Evolutionary conservation across 2,888 invertebrate species (phyloP), one percentile per base, ranked within the genome.

Genomic region (Tipula vernalis): DNA sequence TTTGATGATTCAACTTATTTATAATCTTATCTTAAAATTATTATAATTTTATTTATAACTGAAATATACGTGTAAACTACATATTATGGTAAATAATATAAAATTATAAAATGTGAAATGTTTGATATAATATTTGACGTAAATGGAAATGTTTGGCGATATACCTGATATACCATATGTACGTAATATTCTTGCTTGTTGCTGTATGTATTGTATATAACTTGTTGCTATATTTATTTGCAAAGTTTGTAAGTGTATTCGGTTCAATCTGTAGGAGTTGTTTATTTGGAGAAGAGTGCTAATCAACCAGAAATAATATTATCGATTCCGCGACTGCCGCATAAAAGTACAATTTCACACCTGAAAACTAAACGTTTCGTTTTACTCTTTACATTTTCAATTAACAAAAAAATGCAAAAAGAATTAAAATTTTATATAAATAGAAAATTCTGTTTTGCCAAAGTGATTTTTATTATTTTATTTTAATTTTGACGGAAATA

Each of bases 381-480:
- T 18, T 57, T 57, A 57, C 15, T 57, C 57, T 57, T 57, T 71
- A 71, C 71, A 28, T 71, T 71, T 71, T 28, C 71, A 71, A 71
- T 71, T 71, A 71, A 28, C 71, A 28, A 71, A 71, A 71, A 71
- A 71, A 71, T 71, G 71, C 28, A 71, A 71, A 71, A 71, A 71
- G 28, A 71, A 71, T 71, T 28, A 71, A 71, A 71, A 71, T 28
- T 71, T 71, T 71, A 71, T 71, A 71, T 71, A 71, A 71, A 71
- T 71, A 71, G 71, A 71, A 71, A 71, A 71, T 71, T 71, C 71
- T 71, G 71, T 71, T 71, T 71, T 71, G 71, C 71, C 71, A 71
- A 71, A 71, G 71, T 71, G 51, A 51, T 51, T 51, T 44, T 51
- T 51, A 28, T 71, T 71, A 71, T 71, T 71, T 71, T 28, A 71